phyloP scores from a whole-genome alignment of 2,797 vertebrate genomes.

The Anabas testudineus region DNA sequence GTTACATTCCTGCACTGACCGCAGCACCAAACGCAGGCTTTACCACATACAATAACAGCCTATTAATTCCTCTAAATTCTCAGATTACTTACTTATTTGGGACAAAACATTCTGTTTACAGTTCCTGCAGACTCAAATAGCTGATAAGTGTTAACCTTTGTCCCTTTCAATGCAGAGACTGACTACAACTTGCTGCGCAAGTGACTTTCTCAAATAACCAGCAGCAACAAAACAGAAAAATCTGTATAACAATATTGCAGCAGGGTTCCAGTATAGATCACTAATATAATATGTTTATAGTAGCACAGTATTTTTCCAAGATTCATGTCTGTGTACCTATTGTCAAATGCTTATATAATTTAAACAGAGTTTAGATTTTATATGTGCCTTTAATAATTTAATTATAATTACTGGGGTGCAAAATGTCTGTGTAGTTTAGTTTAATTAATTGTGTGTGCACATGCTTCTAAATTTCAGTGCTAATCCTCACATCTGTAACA shows the following conservation, averaged over 20 bases:
- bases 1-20: constrained; percentile 58
- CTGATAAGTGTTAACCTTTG: constrained; percentile 83
- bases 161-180: constrained; percentile 68
- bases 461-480: not conserved
- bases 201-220: constrained; percentile 52
- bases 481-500: not conserved
- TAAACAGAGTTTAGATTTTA: not conserved
- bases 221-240: constrained; percentile 50
- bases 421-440: not conserved
- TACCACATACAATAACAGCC: constrained; percentile 39
- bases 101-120: constrained; percentile 78
- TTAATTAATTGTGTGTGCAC: not conserved
- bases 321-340: not conserved
- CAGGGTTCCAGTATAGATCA: constrained; percentile 8
- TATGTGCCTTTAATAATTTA: not conserved
- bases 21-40: constrained; percentile 45
- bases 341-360: no score
- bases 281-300: not conserved
- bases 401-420: not conserved
- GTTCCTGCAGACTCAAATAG: constrained; percentile 65
- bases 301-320: not conserved
- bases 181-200: constrained; percentile 58
- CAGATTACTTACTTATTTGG: constrained; percentile 61
- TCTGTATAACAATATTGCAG: constrained; percentile 20
- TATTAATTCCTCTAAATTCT: constrained; percentile 61